phyloP scores from a whole-genome alignment of 2,888 invertebrate species.

The Pherbina coryleti region DNA sequence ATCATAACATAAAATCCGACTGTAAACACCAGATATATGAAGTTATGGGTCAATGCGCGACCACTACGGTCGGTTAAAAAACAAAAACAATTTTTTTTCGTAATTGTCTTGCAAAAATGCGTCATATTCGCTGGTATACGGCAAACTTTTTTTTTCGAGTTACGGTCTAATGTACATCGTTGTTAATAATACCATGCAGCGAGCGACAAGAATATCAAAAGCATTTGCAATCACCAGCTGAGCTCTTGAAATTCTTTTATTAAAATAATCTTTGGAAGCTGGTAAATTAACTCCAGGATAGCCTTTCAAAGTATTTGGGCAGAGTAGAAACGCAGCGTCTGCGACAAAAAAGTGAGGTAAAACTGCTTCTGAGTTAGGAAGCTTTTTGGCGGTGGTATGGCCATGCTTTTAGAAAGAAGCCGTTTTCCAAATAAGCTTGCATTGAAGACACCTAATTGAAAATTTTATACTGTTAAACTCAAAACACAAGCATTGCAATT shows the following conservation, averaged over 20 bases:
- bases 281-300: too few species aligned
- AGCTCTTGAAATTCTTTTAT: constrained; percentile 37
- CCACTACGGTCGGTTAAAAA: too few species aligned
- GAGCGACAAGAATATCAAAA: constrained; percentile 44
- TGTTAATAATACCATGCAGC: constrained; percentile 41
- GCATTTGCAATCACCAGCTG: constrained; percentile 35
- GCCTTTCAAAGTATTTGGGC: constrained; percentile 40
- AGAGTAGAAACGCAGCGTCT: constrained; percentile 37
- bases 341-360: constrained; percentile 42
- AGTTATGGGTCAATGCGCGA: too few species aligned
- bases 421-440: background rate
- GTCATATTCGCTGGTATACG: too few species aligned
- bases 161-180: constrained; percentile 39
- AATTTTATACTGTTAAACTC: background rate
- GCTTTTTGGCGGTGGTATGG: background rate
- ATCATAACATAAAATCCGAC: too few species aligned
- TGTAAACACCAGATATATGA: too few species aligned
- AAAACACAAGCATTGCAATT: background rate
- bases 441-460: too few species aligned
- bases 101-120: too few species aligned
- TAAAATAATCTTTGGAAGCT: constrained; percentile 36
- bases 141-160: constrained; percentile 37
- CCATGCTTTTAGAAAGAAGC: background rate
- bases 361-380: background rate
- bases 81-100: too few species aligned